Percentiles rank a stretch among this genome's conserved stretches.
These are phyloP conservation scores for Channa striata DNA, from an alignment of 2,797 vertebrate genomes.

Conservation along the genomic window DNA sequence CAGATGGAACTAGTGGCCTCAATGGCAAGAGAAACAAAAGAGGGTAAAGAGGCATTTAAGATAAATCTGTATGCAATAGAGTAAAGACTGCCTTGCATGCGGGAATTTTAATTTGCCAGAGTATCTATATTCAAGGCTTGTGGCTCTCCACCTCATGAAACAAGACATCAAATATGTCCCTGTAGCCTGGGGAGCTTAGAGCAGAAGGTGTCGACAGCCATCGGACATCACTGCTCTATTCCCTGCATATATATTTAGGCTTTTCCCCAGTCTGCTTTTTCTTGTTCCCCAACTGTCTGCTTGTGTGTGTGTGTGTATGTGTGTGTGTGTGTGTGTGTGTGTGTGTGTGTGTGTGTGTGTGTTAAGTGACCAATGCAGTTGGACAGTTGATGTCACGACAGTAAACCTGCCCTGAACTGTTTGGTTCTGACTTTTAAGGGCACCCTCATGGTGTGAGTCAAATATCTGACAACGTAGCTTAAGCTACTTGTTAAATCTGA, in stretches of 20 bases:
- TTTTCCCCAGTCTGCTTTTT: background rate
- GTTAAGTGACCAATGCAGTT: slow-evolving; percentile 41
- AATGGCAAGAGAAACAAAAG: slow-evolving; percentile 13
- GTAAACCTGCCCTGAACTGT: slow-evolving; percentile 51
- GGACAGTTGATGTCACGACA: slow-evolving; percentile 55
- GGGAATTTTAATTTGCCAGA: slow-evolving; percentile 59
- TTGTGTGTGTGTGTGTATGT: background rate
- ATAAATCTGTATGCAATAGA: slow-evolving; percentile 66
- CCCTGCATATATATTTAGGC: slow-evolving; percentile 48
- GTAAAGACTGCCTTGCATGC: slow-evolving; percentile 33
- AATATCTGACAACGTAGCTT: slow-evolving; percentile 19
- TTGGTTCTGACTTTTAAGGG: slow-evolving; percentile 65
- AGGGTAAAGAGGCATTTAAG: slow-evolving; percentile 37
- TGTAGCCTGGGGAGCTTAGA: slow-evolving; percentile 53
- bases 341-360: slow-evolving; percentile 1
- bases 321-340: background rate
- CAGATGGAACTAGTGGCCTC: slow-evolving; percentile 12
- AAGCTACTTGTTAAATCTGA: slow-evolving; percentile 2
- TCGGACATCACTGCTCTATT: slow-evolving; percentile 59
- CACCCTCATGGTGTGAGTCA: slow-evolving; percentile 39
- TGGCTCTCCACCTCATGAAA: slow-evolving; percentile 55
- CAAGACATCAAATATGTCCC: slow-evolving; percentile 72
- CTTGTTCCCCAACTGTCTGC: background rate
- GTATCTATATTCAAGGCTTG: slow-evolving; percentile 61
- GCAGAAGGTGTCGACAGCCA: slow-evolving; percentile 56